Percentiles rank a stretch among this genome's conserved stretches.
phyloP scores from a whole-genome alignment of 2,113 vertebrate genomes.

The Brachyhypopomus gauderio region DNA sequence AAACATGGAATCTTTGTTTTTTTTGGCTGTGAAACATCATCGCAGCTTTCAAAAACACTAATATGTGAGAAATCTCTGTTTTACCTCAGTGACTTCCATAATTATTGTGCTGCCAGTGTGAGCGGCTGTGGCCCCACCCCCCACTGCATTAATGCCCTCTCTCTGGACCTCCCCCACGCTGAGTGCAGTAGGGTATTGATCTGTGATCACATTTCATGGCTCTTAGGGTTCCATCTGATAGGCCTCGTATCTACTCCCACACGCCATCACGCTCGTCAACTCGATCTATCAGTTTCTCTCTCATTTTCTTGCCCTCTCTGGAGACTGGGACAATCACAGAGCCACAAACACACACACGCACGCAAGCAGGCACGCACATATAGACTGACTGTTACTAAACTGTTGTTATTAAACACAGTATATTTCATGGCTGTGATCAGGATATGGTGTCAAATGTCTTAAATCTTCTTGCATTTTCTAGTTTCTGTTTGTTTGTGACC shows the following conservation, averaged over 20 bases:
- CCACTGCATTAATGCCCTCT: constrained; percentile 28
- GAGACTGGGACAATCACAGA: constrained; percentile 27
- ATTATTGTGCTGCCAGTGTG: background rate
- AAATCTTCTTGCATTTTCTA: background rate
- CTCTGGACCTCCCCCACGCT: constrained; percentile 31
- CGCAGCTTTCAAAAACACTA: background rate
- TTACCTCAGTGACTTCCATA: constrained; percentile 24
- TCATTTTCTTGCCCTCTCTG: background rate
- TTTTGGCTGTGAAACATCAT: background rate
- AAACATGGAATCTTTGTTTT: background rate
- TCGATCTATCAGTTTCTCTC: background rate
- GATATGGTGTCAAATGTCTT: constrained; percentile 5
- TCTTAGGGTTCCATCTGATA: constrained; percentile 36
- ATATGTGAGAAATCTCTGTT: background rate
- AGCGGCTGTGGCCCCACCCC: background rate
- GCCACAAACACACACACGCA: constrained; percentile 10
- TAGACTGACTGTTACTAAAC: no score
- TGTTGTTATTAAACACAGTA: background rate
- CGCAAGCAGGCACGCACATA: no score
- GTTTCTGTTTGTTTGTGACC: constrained; percentile 26
- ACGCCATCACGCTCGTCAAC: background rate
- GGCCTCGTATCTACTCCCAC: constrained; percentile 20
- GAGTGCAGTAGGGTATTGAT: constrained; percentile 51
- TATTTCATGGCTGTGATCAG: constrained; percentile 8
- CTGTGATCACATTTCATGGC: constrained; percentile 58